Evolutionary conservation across 2,797 vertebrate genomes (phyloP).

Genomic region (Synanceia verrucosa): DNA sequence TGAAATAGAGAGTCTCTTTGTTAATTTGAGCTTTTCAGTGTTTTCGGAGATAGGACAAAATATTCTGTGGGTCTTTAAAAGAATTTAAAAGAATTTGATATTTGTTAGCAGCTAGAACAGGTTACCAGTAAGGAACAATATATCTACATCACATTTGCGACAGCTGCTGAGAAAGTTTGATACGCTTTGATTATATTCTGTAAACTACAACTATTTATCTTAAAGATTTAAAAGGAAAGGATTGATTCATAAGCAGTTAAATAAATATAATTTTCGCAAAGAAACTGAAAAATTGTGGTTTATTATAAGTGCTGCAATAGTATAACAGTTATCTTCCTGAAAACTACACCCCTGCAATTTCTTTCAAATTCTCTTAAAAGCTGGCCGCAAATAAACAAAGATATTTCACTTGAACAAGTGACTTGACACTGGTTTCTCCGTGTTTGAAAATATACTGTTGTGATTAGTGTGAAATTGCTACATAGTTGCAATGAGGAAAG

Average conservation of each 20-base stretch:
- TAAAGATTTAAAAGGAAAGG: not conserved
- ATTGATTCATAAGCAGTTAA: not conserved
- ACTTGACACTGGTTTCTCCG: not conserved
- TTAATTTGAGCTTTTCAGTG: too few relatives aligned
- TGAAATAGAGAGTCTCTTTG: too few relatives aligned
- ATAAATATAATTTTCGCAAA: not conserved
- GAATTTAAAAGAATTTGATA: too few relatives aligned
- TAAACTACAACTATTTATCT: not conserved
- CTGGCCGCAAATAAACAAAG: slow-evolving; percentile 33
- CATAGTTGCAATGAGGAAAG: slow-evolving; percentile 63
- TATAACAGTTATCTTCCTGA: not conserved
- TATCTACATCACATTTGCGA: not conserved
- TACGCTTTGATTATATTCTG: not conserved
- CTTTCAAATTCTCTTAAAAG: slow-evolving; percentile 25
- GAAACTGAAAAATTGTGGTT: slow-evolving; percentile 6
- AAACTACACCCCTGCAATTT: slow-evolving; percentile 5
- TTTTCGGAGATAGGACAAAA: too few relatives aligned
- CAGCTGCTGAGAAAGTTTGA: not conserved
- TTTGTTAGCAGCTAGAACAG: not conserved
- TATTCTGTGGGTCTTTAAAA: too few relatives aligned
- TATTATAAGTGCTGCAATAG: slow-evolving; percentile 14
- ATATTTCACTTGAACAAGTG: slow-evolving; percentile 20
- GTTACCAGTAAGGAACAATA: not conserved
- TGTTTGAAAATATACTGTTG: slow-evolving; percentile 30
- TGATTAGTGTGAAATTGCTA: slow-evolving; percentile 53